Percentiles rank a stretch among this genome's conserved stretches.
Conservation (phyloP, 2,113 vertebrate species). For the Agelaius phoeniceus region DNA sequence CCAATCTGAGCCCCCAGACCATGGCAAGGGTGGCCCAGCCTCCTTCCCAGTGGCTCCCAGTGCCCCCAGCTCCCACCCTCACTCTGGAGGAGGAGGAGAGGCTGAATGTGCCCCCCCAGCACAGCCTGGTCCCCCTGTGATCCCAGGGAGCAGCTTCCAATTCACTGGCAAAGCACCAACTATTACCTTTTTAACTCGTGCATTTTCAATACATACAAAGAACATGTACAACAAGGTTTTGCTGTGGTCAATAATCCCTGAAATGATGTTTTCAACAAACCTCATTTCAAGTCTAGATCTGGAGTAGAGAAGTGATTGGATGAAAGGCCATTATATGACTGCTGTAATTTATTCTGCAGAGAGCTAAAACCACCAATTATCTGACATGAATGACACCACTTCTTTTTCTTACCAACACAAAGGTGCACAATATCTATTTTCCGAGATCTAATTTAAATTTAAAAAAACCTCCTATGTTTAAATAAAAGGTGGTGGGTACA, state of each 20-base stretch:
- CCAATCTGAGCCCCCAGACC: background rate
- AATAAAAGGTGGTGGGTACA: slow-evolving; percentile 46
- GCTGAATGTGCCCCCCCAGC: background rate
- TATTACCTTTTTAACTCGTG: slow-evolving; percentile 51
- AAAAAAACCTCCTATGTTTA: slow-evolving; percentile 51
- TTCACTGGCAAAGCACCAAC: slow-evolving; percentile 40
- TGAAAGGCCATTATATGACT: slow-evolving; percentile 59
- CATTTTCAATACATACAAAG: slow-evolving; percentile 67
- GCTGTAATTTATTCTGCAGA: slow-evolving; percentile 64
- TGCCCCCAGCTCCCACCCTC: background rate
- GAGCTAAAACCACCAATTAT: slow-evolving; percentile 70
- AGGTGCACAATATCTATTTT: slow-evolving; percentile 70
- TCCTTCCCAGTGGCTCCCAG: background rate
- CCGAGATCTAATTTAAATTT: slow-evolving; percentile 66
- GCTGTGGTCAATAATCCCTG: slow-evolving; percentile 62
- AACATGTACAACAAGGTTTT: slow-evolving; percentile 70
- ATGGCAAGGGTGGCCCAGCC: background rate
- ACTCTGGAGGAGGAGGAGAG: background rate
- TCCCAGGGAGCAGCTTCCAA: background rate
- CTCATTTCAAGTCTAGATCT: slow-evolving; percentile 65
- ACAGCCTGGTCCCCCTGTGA: background rate
- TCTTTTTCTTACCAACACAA: slow-evolving; percentile 71
- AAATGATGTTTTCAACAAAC: slow-evolving; percentile 66
- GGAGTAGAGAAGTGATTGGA: slow-evolving; percentile 65
- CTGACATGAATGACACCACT: slow-evolving; percentile 74